A percentile compares a stretch with the other conserved stretches of the same genome.
Evolutionary conservation across 2,113 vertebrate genomes (phyloP).

Genomic region (Rhineura floridana): DNA sequence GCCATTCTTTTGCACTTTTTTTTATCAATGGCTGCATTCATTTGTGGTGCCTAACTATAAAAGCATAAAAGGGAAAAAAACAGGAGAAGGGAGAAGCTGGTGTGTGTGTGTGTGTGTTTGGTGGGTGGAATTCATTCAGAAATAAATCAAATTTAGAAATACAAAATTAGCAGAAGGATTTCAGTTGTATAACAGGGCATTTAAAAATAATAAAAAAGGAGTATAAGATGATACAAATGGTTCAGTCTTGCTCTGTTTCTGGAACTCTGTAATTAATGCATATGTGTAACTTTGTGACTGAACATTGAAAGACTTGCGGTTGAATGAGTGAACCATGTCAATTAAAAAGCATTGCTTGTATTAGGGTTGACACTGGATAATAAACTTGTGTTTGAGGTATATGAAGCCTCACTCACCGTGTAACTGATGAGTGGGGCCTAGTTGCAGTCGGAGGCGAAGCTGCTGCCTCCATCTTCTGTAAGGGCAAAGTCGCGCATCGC

Average conservation of each 20-base stretch:
- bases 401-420: no score
- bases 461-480: no score
- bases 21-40: not conserved
- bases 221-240: not conserved
- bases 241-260: not conserved
- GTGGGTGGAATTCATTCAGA: not conserved
- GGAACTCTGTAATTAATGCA: not conserved
- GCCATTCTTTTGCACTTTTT: not conserved
- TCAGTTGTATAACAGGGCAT: not conserved
- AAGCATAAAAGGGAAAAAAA: accelerated
- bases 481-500: no score
- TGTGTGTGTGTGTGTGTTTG: conserved; percentile 11
- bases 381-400: not conserved
- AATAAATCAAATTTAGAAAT: conserved; percentile 27
- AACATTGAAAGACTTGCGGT: not conserved
- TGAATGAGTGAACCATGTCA: not conserved
- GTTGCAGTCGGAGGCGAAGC: no score
- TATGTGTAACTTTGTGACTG: not conserved
- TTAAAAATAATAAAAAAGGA: not conserved
- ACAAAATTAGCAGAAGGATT: conserved; percentile 7
- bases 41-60: conserved; percentile 18
- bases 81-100: conserved; percentile 17
- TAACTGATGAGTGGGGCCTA: no score
- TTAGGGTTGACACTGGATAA: not conserved
- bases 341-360: not conserved